Evolutionary conservation across 2,888 invertebrate genomes (phyloP), one percentile per base, ranked within the genome.

Genomic region (Drosophila kanekoi): DNA sequence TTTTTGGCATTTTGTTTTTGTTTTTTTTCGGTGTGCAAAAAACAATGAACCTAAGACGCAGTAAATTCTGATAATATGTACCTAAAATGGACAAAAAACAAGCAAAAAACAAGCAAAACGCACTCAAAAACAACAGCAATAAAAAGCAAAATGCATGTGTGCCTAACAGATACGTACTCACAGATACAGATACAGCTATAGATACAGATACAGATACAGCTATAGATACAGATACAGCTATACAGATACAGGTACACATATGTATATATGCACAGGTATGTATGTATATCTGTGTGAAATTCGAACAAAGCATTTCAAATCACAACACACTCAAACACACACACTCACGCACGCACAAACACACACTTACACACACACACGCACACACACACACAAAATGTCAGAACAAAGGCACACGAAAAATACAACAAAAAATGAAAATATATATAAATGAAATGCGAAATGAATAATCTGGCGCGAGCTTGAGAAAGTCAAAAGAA

Each of bases 251-350:
- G 32, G 54, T 56, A 57, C 41, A 45, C 44, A 45, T 16, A 33
- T 52, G 48, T 51, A 45, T 11, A 32, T 53, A 18, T 18, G 44
- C 38, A 53, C 37, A 44, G 38, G 43, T 43, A 40, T 28, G 5
- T n/a, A n/a, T n/a, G n/a, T n/a, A n/a, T n/a, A 40, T 40, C 6
- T 63, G 52, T 44, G 48, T 43, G 56, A 48, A 72, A 64, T 52
- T 62, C 68, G 73, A 85, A 85, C 84, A 85, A 85, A 85, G 87
- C 72, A 73, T 72, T 74, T 82, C 70, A 89, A 86, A 87, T 80
- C 76, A 64, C 64, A 53, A 70, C 69, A 64, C 43, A 72, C 56
- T 40, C 14, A 23, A 41, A 62, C 45, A 57, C 37, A 72, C 54
- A 44, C 20, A 56, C n/a, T n/a, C n/a, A n/a, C n/a, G n/a, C n/a